Conservation (phyloP, 2,797 vertebrate genomes). For the Clarias pachynema region DNA sequence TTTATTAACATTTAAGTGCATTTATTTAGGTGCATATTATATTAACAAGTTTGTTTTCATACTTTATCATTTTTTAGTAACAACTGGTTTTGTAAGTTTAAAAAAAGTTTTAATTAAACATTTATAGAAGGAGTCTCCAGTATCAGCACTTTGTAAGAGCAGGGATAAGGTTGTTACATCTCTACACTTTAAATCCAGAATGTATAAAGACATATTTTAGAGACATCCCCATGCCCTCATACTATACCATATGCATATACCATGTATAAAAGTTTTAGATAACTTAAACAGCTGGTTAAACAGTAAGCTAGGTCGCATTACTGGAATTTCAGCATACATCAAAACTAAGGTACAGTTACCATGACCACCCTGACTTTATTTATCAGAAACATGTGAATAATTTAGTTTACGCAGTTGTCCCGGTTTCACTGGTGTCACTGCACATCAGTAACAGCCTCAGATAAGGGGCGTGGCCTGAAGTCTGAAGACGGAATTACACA, state of each 20-base stretch:
- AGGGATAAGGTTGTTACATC: too few relatives aligned
- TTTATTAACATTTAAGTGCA: too few relatives aligned
- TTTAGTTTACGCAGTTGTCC: neutral
- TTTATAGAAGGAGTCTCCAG: neutral
- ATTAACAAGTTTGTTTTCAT: neutral
- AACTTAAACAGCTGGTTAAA: neutral
- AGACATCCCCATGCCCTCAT: too few relatives aligned
- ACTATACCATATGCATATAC: neutral
- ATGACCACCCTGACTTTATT: neutral
- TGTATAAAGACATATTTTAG: too few relatives aligned
- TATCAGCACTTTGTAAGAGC: too few relatives aligned
- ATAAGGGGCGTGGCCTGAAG: neutral
- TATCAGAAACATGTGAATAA: neutral
- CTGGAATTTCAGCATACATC: neutral
- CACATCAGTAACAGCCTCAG: neutral
- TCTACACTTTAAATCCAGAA: too few relatives aligned
- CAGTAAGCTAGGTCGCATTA: neutral
- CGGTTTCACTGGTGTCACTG: neutral
- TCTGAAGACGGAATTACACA: too few relatives aligned
- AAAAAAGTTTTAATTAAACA: neutral
- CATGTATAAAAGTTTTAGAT: neutral
- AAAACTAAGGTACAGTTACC: neutral
- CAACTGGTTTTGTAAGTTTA: neutral
- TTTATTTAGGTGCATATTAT: too few relatives aligned
- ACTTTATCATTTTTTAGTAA: neutral